These are phyloP conservation scores for Xestia ashworthii DNA, from an alignment of 2,888 invertebrate genomes.

Conservation along the genomic window DNA sequence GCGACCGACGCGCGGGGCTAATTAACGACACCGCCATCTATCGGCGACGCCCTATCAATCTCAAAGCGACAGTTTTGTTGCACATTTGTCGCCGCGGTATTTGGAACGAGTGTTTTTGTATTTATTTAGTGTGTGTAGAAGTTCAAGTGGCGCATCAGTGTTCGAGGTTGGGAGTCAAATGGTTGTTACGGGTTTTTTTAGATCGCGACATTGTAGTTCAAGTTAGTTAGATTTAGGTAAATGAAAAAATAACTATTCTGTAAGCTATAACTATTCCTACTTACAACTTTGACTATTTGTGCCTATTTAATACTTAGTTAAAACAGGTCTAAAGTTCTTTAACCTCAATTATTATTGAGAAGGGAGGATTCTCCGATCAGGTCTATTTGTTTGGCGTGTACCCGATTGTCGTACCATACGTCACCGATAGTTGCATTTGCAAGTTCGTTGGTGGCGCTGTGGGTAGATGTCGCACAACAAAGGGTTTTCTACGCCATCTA, in stretches of 20 bases:
- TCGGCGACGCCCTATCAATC: conserved; percentile 87
- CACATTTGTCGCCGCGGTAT: conserved; percentile 78
- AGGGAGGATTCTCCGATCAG: background rate
- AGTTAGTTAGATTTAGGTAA: background rate
- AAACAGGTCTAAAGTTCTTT: background rate
- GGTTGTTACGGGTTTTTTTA: background rate
- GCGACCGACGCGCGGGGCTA: conserved; percentile 76
- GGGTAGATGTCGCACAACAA: background rate
- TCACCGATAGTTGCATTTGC: background rate
- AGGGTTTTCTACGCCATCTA: background rate
- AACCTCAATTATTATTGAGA: background rate
- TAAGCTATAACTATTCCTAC: background rate
- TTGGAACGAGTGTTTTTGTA: conserved; percentile 56
- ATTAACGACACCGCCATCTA: conserved; percentile 87
- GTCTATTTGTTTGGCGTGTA: background rate
- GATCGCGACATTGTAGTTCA: background rate
- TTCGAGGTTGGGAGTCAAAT: conserved; percentile 33
- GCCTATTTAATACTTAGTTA: background rate
- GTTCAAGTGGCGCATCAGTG: conserved; percentile 46
- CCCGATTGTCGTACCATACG: background rate
- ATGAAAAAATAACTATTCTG: background rate
- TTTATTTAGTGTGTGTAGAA: conserved; percentile 52
- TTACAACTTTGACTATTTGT: background rate
- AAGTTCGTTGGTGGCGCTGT: background rate
- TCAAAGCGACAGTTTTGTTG: conserved; percentile 76